Percentiles rank a stretch among this genome's conserved stretches.
These are phyloP conservation scores for Ptilonorhynchus violaceus DNA, from an alignment of 2,113 vertebrate species.

Conservation along the genomic window DNA sequence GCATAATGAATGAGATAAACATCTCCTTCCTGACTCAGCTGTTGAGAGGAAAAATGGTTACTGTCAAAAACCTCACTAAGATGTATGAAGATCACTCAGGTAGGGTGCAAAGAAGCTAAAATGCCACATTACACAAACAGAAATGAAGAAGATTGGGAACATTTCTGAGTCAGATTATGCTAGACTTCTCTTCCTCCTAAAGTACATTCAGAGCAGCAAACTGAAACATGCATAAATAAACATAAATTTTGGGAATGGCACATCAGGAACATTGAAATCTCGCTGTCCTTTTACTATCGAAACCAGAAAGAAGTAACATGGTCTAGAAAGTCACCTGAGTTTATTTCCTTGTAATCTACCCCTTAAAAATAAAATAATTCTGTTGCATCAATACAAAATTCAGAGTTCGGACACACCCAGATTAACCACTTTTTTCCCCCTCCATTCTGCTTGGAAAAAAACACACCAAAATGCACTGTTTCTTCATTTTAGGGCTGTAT, in stretches of 20 bases:
- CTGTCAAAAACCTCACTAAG: neutral
- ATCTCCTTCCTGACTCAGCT: neutral
- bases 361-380: neutral
- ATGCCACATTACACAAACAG: neutral
- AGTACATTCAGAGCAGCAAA: neutral
- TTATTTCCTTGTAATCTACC: neutral
- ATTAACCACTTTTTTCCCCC: neutral
- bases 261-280: neutral
- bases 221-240: neutral
- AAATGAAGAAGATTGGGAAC: neutral
- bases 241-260: neutral
- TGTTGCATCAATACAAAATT: neutral
- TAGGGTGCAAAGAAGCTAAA: neutral
- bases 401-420: neutral
- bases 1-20: neutral
- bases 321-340: neutral
- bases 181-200: neutral
- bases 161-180: neutral
- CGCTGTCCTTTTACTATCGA: neutral
- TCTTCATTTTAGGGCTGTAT: neutral
- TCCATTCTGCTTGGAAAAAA: neutral
- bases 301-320: neutral
- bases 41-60: neutral
- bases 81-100: neutral
- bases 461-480: neutral